Conservation (phyloP, 2,113 vertebrate genomes). For the Vicugna pacos region DNA sequence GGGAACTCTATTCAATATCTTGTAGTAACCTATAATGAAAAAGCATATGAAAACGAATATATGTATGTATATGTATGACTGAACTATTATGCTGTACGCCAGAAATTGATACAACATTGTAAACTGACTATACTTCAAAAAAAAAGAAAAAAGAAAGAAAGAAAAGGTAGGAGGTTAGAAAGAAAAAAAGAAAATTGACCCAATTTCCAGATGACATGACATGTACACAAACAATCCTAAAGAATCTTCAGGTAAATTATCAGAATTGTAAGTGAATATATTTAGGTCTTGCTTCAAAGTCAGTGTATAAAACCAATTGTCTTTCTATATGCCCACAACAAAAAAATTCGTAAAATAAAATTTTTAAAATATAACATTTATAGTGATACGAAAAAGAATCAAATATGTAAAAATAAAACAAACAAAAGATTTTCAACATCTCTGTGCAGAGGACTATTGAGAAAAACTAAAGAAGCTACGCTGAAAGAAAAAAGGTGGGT, state of each 20-base stretch:
- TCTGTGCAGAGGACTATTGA: neutral
- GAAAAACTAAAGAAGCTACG: neutral
- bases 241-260: neutral
- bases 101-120: too few species aligned
- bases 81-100: too few species aligned
- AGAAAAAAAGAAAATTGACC: neutral
- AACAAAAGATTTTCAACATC: neutral
- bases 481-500: neutral
- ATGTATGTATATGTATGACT: too few species aligned
- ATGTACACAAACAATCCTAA: neutral
- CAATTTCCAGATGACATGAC: neutral
- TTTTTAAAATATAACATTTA: too few species aligned
- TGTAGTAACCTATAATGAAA: too few species aligned
- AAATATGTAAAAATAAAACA: too few species aligned
- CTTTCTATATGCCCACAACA: neutral
- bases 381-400: too few species aligned
- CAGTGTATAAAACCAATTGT: neutral
- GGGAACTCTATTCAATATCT: too few species aligned
- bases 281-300: neutral
- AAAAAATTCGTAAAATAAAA: neutral
- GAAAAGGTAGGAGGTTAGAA: neutral
- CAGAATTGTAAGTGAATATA: neutral
- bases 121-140: too few species aligned
- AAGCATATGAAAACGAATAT: too few species aligned
- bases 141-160: too few species aligned